Evolutionary conservation across 2,113 vertebrate genomes (phyloP).

Genomic region (Gambusia holbrooki): DNA sequence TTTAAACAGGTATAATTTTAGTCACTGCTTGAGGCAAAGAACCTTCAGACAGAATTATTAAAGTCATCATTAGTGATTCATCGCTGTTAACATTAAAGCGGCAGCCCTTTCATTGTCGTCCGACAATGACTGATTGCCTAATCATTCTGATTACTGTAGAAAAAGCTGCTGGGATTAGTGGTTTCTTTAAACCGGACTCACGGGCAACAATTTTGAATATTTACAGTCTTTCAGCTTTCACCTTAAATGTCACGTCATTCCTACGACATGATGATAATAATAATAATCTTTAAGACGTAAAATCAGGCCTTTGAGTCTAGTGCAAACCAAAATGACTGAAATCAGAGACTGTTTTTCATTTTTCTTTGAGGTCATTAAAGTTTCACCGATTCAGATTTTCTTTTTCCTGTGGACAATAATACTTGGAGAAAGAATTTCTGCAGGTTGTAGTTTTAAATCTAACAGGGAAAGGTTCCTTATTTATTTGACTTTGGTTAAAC

Average conservation of each 20-base stretch:
- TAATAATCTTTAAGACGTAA: slow-evolving; percentile 1
- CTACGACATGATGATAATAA: slow-evolving; percentile 25
- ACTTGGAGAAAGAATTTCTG: too few species aligned
- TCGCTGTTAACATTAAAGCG: slow-evolving; percentile 35
- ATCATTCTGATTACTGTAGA: slow-evolving; percentile 38
- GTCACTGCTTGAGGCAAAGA: slow-evolving; percentile 2
- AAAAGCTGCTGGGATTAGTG: slow-evolving; percentile 24
- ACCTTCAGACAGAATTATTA: slow-evolving; percentile 25
- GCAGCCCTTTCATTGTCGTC: slow-evolving; percentile 27
- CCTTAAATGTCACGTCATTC: slow-evolving; percentile 23
- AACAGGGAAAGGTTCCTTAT: too few species aligned
- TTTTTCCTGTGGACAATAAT: too few species aligned
- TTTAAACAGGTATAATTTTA: slow-evolving; percentile 9
- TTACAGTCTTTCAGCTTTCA: slow-evolving; percentile 30
- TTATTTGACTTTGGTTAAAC: too few species aligned
- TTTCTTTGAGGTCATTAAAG: not conserved
- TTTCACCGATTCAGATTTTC: not conserved
- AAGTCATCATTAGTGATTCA: slow-evolving; percentile 24
- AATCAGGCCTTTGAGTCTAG: not conserved
- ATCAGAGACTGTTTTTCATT: not conserved
- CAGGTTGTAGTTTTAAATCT: too few species aligned
- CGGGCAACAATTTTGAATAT: slow-evolving; percentile 27
- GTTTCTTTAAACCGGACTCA: slow-evolving; percentile 24
- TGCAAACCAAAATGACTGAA: not conserved
- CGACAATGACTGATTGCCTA: slow-evolving; percentile 26